These are phyloP conservation scores for Magallana angulata DNA, from an alignment of 1,140 invertebrate genomes.

Conservation along the genomic window DNA sequence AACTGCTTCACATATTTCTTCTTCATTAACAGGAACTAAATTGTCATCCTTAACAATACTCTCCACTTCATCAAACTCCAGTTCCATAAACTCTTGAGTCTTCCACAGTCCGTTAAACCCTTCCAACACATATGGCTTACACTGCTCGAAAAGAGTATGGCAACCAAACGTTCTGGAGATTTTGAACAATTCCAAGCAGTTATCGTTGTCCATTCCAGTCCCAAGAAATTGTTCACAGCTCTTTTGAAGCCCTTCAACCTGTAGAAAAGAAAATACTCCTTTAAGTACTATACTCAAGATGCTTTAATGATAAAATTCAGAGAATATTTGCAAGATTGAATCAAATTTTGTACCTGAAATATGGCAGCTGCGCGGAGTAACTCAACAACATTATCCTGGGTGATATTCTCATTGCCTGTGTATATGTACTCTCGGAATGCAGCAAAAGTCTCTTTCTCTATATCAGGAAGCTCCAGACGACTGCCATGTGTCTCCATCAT, in stretches of 20 bases:
- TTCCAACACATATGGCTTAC: constrained; percentile 58
- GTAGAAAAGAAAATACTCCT: background rate
- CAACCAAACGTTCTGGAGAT: constrained; percentile 51
- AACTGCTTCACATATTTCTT: constrained; percentile 64
- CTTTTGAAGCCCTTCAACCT: constrained; percentile 54
- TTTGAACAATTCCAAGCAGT: constrained; percentile 58
- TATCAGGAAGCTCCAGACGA: constrained; percentile 56
- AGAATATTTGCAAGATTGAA: no score
- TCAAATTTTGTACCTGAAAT: constrained; percentile 53
- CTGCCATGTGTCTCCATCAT: constrained; percentile 62
- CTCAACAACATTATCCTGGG: constrained; percentile 58
- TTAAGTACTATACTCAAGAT: no score
- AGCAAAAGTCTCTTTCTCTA: constrained; percentile 62
- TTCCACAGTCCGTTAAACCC: constrained; percentile 59
- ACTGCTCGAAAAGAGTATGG: constrained; percentile 50
- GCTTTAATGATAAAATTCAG: no score
- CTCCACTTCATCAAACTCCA: constrained; percentile 60
- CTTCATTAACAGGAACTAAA: constrained; percentile 62
- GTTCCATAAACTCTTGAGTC: constrained; percentile 47
- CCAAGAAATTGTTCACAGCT: constrained; percentile 61
- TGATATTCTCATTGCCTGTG: constrained; percentile 57
- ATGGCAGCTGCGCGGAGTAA: constrained; percentile 58
- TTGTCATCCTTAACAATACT: constrained; percentile 64
- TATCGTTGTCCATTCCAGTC: constrained; percentile 59
- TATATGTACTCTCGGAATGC: constrained; percentile 61